Percentiles rank a stretch among this genome's conserved stretches.
Evolutionary conservation across 2,888 invertebrate genomes (phyloP).

Genomic region (Heterodera filipjevi): DNA sequence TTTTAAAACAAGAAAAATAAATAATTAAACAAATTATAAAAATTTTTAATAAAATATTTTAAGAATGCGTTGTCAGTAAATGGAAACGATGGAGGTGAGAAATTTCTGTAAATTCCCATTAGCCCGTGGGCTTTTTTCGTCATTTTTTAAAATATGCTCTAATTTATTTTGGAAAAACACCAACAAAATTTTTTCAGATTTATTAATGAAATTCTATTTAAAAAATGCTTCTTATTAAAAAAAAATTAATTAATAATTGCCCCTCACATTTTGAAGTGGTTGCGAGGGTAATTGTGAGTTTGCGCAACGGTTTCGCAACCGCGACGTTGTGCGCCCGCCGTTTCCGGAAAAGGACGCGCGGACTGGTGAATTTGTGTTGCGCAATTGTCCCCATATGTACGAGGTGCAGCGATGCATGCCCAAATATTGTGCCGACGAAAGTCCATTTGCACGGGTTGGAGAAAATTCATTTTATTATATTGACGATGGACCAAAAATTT

Average conservation of each 20-base stretch:
- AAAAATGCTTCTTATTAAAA: not conserved
- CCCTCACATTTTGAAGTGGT: constrained; percentile 2
- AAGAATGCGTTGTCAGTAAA: constrained; percentile 44
- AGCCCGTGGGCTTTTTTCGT: too few species aligned
- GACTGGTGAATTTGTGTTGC: constrained; percentile 38
- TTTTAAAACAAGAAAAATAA: not conserved
- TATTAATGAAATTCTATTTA: not conserved
- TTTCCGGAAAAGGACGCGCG: constrained; percentile 41
- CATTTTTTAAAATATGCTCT: too few species aligned
- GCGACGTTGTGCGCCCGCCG: constrained; percentile 46
- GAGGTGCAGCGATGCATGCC: constrained; percentile 44
- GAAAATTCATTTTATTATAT: too few species aligned
- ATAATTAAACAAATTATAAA: not conserved
- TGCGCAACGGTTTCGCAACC: constrained; percentile 45
- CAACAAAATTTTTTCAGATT: too few species aligned
- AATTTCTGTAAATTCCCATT: too few species aligned
- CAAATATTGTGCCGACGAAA: constrained; percentile 39
- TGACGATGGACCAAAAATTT: too few species aligned
- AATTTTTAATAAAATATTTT: not conserved
- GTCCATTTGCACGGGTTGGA: constrained; percentile 27
- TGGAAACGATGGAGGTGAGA: constrained; percentile 40
- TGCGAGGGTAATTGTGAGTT: constrained; percentile 46
- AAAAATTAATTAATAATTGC: not conserved
- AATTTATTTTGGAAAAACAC: too few species aligned
- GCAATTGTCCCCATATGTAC: constrained; percentile 46